These are phyloP conservation scores for Lampropteryx suffumata DNA, from an alignment of 2,888 invertebrate genomes.

Conservation along the genomic window DNA sequence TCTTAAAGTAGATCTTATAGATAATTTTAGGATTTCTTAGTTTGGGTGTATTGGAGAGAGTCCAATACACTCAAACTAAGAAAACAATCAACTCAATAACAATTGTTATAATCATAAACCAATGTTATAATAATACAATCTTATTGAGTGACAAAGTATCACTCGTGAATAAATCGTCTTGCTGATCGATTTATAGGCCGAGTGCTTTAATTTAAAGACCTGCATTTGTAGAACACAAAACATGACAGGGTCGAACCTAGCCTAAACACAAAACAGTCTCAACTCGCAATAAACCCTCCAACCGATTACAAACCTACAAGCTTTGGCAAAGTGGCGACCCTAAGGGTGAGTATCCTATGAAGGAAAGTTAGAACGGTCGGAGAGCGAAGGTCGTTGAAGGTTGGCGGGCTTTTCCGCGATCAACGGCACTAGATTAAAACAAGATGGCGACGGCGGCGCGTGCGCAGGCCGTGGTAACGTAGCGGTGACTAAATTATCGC, in stretches of 20 bases:
- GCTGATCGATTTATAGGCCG: slow-evolving; percentile 67
- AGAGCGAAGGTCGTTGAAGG: slow-evolving; percentile 83
- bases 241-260: slow-evolving; percentile 51
- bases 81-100: slow-evolving; percentile 36
- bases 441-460: slow-evolving; percentile 79
- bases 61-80: background rate
- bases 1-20: too few relatives aligned
- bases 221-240: slow-evolving; percentile 64
- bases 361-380: slow-evolving; percentile 64
- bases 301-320: slow-evolving; percentile 34
- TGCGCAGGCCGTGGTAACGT: slow-evolving; percentile 71
- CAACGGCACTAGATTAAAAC: slow-evolving; percentile 80
- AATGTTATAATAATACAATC: slow-evolving; percentile 48
- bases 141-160: slow-evolving; percentile 67
- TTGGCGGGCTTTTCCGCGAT: slow-evolving; percentile 82
- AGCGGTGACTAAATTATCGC: slow-evolving; percentile 62
- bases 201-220: slow-evolving; percentile 66
- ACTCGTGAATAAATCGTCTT: slow-evolving; percentile 60
- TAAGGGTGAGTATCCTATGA: slow-evolving; percentile 45
- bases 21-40: too few relatives aligned
- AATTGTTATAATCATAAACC: slow-evolving; percentile 36
- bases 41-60: too few relatives aligned
- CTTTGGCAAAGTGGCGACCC: slow-evolving; percentile 14
- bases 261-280: slow-evolving; percentile 32
- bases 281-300: slow-evolving; percentile 29